A percentile compares a stretch with the other conserved stretches of the same genome.
Evolutionary conservation across 2,113 vertebrate species (phyloP).

Genomic region (Pelobates fuscus): DNA sequence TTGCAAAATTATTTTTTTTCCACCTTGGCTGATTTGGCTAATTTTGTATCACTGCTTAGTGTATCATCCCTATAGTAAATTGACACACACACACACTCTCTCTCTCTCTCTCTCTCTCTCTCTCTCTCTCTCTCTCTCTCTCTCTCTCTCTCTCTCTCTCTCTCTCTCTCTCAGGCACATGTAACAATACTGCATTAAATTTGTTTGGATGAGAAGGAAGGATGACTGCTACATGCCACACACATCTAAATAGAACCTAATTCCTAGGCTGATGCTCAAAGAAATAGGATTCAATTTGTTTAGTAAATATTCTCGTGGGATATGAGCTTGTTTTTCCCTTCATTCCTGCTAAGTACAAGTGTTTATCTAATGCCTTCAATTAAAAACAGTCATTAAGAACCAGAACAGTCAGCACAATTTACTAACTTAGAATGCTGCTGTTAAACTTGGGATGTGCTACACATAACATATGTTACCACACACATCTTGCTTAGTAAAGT

Average conservation of each 20-base stretch:
- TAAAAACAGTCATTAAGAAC: constrained; percentile 29
- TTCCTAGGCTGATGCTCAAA: constrained; percentile 41
- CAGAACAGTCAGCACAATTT: neutral
- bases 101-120: no score
- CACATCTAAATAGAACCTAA: constrained; percentile 37
- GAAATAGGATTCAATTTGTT: constrained; percentile 45
- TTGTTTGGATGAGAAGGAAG: neutral
- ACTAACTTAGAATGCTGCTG: no score
- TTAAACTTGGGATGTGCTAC: no score
- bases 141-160: no score
- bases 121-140: no score
- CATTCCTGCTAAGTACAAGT: constrained; percentile 41
- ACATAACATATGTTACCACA: no score
- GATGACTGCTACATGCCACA: constrained; percentile 11
- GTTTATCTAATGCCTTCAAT: constrained; percentile 45
- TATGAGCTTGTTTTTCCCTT: constrained; percentile 30
- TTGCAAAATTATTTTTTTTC: no score
- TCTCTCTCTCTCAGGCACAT: neutral
- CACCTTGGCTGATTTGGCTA: no score
- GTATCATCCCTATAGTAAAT: no score
- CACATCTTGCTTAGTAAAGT: no score
- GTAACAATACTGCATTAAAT: neutral
- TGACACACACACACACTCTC: no score
- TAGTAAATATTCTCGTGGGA: constrained; percentile 47
- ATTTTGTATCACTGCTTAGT: no score